These are phyloP conservation scores for Nudaria mundana DNA, from an alignment of 2,888 invertebrate genomes.

Conservation along the genomic window DNA sequence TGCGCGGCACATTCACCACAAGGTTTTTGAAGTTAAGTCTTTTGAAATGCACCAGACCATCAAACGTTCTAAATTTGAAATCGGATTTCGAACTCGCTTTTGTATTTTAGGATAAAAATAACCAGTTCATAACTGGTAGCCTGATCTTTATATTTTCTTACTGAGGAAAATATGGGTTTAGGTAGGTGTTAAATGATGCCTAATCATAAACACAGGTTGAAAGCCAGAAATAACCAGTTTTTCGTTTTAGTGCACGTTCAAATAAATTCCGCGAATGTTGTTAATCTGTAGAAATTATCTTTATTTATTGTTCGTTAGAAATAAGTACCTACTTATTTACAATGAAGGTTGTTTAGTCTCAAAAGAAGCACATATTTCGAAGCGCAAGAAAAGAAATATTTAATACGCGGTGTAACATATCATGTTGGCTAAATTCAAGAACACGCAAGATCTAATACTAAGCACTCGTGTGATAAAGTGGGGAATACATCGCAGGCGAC, in stretches of 20 bases:
- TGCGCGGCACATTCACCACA: slow-evolving; percentile 17
- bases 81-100: slow-evolving; percentile 16
- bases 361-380: too few species aligned
- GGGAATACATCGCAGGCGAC: too few species aligned
- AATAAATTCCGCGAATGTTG: background rate
- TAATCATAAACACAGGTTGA: slow-evolving; percentile 14
- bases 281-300: too few species aligned
- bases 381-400: too few species aligned
- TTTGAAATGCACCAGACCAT: slow-evolving; percentile 4
- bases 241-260: background rate
- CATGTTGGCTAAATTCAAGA: too few species aligned
- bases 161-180: slow-evolving; percentile 5
- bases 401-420: too few species aligned
- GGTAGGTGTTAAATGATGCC: background rate
- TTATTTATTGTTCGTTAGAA: too few species aligned
- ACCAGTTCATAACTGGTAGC: slow-evolving; percentile 16
- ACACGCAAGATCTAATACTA: too few species aligned
- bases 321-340: too few species aligned
- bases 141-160: slow-evolving; percentile 10
- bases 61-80: slow-evolving; percentile 21
- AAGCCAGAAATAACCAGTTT: slow-evolving; percentile 1
- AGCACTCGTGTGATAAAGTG: too few species aligned
- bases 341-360: too few species aligned
- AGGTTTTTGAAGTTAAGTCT: slow-evolving; percentile 14
- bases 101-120: slow-evolving; percentile 20